Evolutionary conservation across 2,888 invertebrate species (phyloP).

Genomic region (Ditula angustiorana): DNA sequence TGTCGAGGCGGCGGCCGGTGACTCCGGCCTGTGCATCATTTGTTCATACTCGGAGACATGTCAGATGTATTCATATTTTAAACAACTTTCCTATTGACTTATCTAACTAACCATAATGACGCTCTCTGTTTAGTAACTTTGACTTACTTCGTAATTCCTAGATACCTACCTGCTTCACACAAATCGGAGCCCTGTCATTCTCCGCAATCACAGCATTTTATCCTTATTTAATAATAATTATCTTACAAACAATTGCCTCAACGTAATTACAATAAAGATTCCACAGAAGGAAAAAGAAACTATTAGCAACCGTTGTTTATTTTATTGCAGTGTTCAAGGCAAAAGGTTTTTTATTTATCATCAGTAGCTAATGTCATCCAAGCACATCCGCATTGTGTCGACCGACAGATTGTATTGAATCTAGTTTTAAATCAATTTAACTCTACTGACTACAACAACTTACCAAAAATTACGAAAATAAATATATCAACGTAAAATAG

Average conservation of each 20-base stretch:
- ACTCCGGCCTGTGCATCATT: slow-evolving; percentile 40
- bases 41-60: slow-evolving; percentile 22
- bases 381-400: slow-evolving; percentile 31
- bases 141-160: too few relatives aligned
- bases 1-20: slow-evolving; percentile 42
- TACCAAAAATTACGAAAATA: too few relatives aligned
- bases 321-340: slow-evolving; percentile 31
- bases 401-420: slow-evolving; percentile 1
- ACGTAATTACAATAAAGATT: slow-evolving; percentile 32
- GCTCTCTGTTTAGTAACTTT: slow-evolving; percentile 2
- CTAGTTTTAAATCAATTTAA: slow-evolving; percentile 6
- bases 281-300: slow-evolving; percentile 35
- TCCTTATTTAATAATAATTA: slow-evolving; percentile 12
- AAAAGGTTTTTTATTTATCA: slow-evolving; percentile 21
- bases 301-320: slow-evolving; percentile 30
- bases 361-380: slow-evolving; percentile 25
- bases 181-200: background rate
- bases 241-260: slow-evolving; percentile 33
- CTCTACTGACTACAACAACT: background rate
- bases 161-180: too few relatives aligned
- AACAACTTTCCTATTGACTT: slow-evolving; percentile 33
- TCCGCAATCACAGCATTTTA: slow-evolving; percentile 8
- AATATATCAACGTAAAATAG: too few relatives aligned
- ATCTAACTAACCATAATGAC: slow-evolving; percentile 25
- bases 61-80: slow-evolving; percentile 35